phyloP scores from a whole-genome alignment of 2,797 vertebrate species.

The Pelobates cultripes region DNA sequence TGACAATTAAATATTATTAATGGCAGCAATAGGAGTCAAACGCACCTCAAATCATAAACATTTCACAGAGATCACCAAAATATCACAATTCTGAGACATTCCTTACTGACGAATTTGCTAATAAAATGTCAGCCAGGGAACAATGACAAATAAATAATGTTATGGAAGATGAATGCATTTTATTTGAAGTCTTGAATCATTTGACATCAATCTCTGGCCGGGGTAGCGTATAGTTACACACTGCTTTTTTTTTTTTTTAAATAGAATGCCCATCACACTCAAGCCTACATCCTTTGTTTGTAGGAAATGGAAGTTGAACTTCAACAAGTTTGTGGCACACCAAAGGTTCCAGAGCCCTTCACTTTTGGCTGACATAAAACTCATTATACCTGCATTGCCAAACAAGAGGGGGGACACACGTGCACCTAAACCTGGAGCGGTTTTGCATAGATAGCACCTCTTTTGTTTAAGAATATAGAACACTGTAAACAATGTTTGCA shows the following conservation, averaged over 20 bases:
- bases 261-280: not conserved
- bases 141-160: slow-evolving; percentile 19
- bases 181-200: slow-evolving; percentile 1
- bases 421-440: too few relatives aligned
- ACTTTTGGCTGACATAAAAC: too few relatives aligned
- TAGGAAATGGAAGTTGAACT: too few relatives aligned
- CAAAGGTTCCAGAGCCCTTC: too few relatives aligned
- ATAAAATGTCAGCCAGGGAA: not conserved
- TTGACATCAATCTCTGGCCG: not conserved
- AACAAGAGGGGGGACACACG: too few relatives aligned
- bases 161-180: slow-evolving; percentile 6
- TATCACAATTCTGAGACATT: not conserved
- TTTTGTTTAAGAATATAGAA: too few relatives aligned
- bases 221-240: too few relatives aligned
- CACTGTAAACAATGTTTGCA: too few relatives aligned
- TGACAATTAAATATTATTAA: not conserved
- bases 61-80: not conserved
- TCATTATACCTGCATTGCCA: too few relatives aligned
- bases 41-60: not conserved
- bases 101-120: slow-evolving; percentile 1
- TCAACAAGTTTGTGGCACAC: too few relatives aligned
- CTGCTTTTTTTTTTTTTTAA: not conserved
- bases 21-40: not conserved
- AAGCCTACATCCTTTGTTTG: too few relatives aligned
- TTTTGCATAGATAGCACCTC: too few relatives aligned